Evolutionary conservation across 2,113 vertebrate genomes (phyloP), one percentile per base, ranked within the genome.

Genomic region (Terrapene triunguis): DNA sequence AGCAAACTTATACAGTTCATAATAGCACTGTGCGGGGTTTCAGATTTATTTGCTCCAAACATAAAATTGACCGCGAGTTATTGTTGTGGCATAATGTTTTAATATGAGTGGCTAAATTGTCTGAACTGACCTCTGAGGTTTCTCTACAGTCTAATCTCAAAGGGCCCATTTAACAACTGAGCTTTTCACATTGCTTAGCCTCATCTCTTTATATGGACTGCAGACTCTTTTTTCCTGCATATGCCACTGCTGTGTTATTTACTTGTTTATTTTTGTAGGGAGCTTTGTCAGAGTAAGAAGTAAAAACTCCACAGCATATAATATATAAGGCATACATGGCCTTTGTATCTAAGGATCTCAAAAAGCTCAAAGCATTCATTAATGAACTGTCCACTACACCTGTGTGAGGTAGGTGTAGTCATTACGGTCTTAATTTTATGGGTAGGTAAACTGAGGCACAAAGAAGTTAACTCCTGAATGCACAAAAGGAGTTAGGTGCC

Each of bases 231-330:
- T 4, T 38, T 76, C 50, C 22, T 65, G 5, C 0, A 4, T 29
- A 5, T 44, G 10, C 38, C 21, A 35, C 32, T 10, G 16, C 25
- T 47, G 79, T 14, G 76, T 32, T 25, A 65, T 48, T 84, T 79
- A 57, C 27, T 38, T 6, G 8, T 21, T 47, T 0, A 0, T n/a
- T 85, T 32, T n/a, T 72, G 5, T 80, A 92, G 6, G 11, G 4
- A 27, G 0, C 0, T 1, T 44, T 44, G 12, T 76, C n/a, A 9
- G 59, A 38, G 27, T 8, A 84, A 47, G 44, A 55, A 42, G 17
- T 35, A 35, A 51, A 47, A 8, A 55, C 32, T 27, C n/a, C 82
- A 14, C 17, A 47, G 25, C 5, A 76, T 76, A 25, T 76, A 76
- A 29, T 51, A 12, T 8, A 5, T 6, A 3, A 44, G 5, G 53